Base-by-base conservation (phyloP, 2,888 invertebrate species). In the Hirtodrosophila histrioides region DNA sequence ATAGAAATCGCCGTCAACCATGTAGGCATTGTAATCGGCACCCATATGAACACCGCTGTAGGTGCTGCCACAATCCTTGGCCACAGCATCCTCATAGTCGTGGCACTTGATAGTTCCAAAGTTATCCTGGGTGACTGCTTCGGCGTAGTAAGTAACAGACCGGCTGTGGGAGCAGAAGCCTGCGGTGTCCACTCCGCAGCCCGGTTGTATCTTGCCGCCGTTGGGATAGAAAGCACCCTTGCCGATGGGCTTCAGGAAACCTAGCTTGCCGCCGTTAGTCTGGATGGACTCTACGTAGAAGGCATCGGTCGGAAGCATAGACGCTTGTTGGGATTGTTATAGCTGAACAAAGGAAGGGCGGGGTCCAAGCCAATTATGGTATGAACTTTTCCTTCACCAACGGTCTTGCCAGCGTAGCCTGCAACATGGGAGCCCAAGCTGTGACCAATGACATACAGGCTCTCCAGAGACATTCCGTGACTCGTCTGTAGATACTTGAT, bases 391-490 rank as follows among this genome's bases (percentile, higher is more conserved):
- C 93, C 93, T 72, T 92, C 79, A 37, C 91, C 92, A 2, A 94
- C 92, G 64, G 92, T 92, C 67, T 94, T 94, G 1, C 94, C 94
- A 7, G 94, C 92, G 41, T 92, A 93, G 0, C 94, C 94, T 9
- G 93, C 93, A 1, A 93, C 93, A 76, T 94, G 94, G 0, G 94
- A 93, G 0, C 94, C 94, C 61, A 94, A 90, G 58, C 94, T 94
- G 72, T 94, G 94, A 0, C 94, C 94, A 43, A 94, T 93, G 0
- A 91, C 68, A 92, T 92, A 88, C 91, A 94, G 67, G 91, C 86
- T 7, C 90, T 92, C n/a, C 92, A 92, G 44, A 90, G 90, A 31
- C 91, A 92, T 8, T 91, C 93, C 51, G 92, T 93, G 87, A 88
- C 90, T 3, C 88, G 92, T 2, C 90, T 93, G 74, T 91, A 94